Base-by-base conservation (phyloP, 2,888 invertebrate species). In the Pandemis corylana region DNA sequence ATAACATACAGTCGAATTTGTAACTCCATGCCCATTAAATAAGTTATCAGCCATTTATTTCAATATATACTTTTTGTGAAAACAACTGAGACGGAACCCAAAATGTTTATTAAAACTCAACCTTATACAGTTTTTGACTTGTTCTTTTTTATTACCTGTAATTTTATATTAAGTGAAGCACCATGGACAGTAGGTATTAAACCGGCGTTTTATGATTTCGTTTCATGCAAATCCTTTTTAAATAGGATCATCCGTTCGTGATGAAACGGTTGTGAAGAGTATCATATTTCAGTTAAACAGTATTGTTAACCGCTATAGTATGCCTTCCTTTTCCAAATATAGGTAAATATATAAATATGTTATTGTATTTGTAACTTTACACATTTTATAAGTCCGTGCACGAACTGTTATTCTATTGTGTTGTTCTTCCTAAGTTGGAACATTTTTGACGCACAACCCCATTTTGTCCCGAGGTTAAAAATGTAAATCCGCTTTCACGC, bases 111-210 rank as follows among this genome's bases (percentile, higher is more conserved):
- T 20, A 36, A 42, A 6, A 42, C n/a, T 62, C 64, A 13, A 63
- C 44, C 65, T 73, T 71, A 6, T 7, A 59, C 51, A 68, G 66
- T 71, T 77, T 77, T 72, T 64, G 64, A 44, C 49, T 44, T 88
- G 85, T 82, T 80, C 79, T 82, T 87, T 36, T 90, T 90, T 91
- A 90, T 87, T 87, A 87, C 87, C 85, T 84, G 89, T 90, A 89
- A 90, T 91, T 92, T 90, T 88, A 91, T 90, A 90, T 87, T 89
- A 86, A 88, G 85, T 84, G 86, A 89, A 89, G 87, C 85, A 86
- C 85, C 84, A 84, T 84, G 84, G 84, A 85, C 81, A 82, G 81
- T 82, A 79, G 80, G 69, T 68, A 68, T 41, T 46, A 69, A 69
- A 70, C 68, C 71, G 84, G 84, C 86, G 87, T 83, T 87, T 89